Conservation (phyloP, 2,888 invertebrate genomes). For the Operophtera brumata region DNA sequence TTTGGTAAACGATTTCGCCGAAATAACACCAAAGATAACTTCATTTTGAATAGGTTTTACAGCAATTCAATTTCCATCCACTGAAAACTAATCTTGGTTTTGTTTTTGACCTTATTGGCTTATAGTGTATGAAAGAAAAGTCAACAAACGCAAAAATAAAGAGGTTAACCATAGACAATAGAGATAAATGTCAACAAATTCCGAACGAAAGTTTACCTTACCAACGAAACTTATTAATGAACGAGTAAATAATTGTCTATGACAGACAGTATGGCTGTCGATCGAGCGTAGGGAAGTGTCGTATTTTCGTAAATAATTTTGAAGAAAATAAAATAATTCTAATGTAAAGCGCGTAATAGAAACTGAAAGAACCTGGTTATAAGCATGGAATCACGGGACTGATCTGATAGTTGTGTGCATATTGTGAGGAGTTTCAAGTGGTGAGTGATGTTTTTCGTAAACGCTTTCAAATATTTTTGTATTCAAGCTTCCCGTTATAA, state of each 20-base stretch:
- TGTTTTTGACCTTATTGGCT: too few relatives aligned
- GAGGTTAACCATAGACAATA: constrained; percentile 10
- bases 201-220: constrained; percentile 1
- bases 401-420: constrained; percentile 55
- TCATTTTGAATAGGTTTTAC: constrained; percentile 45
- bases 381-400: constrained; percentile 66
- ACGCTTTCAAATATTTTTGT: constrained; percentile 47
- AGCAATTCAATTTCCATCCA: too few relatives aligned
- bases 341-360: constrained; percentile 47
- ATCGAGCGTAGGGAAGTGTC: constrained; percentile 59
- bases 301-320: constrained; percentile 57
- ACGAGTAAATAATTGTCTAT: constrained; percentile 38
- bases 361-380: constrained; percentile 36
- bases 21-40: constrained; percentile 55
- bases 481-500: constrained; percentile 37
- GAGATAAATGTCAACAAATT: neutral
- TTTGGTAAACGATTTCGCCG: constrained; percentile 78
- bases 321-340: constrained; percentile 48
- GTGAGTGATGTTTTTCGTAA: constrained; percentile 55
- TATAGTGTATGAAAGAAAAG: too few relatives aligned
- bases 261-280: constrained; percentile 62
- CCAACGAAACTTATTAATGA: neutral
- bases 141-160: neutral
- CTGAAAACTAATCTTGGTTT: too few relatives aligned
- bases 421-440: constrained; percentile 55